phyloP scores from a whole-genome alignment of 2,797 vertebrate genomes.

The Notamacropus eugenii region DNA sequence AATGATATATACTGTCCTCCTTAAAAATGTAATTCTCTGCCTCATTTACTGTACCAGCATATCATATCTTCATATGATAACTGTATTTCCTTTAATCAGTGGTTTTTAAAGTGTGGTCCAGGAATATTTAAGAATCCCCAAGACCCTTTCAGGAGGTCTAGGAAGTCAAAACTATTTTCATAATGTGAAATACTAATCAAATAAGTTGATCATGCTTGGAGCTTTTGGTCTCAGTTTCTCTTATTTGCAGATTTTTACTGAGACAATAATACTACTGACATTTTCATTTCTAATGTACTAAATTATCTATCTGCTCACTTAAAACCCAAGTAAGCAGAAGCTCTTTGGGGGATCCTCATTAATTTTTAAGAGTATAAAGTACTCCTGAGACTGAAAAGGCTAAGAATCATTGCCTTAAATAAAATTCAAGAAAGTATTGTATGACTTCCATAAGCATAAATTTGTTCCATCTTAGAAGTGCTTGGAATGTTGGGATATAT shows the following conservation, averaged over 20 bases:
- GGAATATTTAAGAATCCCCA: background rate
- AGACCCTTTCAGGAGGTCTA: background rate
- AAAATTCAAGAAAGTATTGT: background rate
- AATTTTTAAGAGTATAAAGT: background rate
- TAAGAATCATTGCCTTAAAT: background rate
- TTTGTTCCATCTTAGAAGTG: background rate
- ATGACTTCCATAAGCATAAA: background rate
- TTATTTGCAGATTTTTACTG: background rate
- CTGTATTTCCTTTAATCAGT: background rate
- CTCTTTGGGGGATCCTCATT: background rate
- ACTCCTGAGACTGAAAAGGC: background rate
- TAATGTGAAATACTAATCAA: background rate
- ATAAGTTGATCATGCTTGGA: background rate
- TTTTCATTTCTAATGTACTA: background rate
- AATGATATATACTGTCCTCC: background rate
- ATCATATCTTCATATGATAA: background rate
- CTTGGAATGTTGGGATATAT: background rate
- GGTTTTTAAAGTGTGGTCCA: background rate
- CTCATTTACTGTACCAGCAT: background rate
- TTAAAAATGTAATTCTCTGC: background rate
- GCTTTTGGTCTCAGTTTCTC: background rate
- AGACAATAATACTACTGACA: background rate
- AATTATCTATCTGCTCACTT: background rate
- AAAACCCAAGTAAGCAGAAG: background rate
- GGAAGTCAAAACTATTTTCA: background rate